Conservation (phyloP, 2,888 invertebrate species). For the Allacma fusca region DNA sequence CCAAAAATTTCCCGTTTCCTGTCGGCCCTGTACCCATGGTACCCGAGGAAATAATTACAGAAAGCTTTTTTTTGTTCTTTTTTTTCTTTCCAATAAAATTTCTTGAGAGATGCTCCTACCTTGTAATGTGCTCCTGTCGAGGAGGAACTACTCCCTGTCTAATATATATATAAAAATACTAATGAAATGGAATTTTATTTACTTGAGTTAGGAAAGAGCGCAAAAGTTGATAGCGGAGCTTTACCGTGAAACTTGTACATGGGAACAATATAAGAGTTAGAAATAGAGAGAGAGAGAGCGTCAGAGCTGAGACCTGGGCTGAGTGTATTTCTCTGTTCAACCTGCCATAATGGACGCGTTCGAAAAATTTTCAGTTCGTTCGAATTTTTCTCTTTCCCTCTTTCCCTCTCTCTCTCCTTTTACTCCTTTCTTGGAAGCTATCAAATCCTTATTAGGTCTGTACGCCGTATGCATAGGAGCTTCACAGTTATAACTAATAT, state of each 20-base stretch:
- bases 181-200: slow-evolving; percentile 32
- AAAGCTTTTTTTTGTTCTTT: too few species aligned
- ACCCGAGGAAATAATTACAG: too few species aligned
- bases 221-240: neutral
- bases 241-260: neutral
- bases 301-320: neutral
- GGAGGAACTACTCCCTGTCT: neutral
- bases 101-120: too few species aligned
- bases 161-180: neutral
- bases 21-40: too few species aligned
- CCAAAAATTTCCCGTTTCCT: too few species aligned
- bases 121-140: too few species aligned
- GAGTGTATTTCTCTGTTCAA: slow-evolving; percentile 35
- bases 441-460: too few species aligned
- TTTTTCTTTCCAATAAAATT: too few species aligned
- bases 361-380: slow-evolving; percentile 14
- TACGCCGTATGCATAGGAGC: too few species aligned
- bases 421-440: too few species aligned
- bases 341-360: slow-evolving; percentile 24
- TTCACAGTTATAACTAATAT: too few species aligned
- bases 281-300: neutral
- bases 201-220: neutral
- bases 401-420: too few species aligned
- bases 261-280: neutral
- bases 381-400: neutral